Evolutionary conservation across 2,797 vertebrate species (phyloP).

Genomic region (Nasua narica): DNA sequence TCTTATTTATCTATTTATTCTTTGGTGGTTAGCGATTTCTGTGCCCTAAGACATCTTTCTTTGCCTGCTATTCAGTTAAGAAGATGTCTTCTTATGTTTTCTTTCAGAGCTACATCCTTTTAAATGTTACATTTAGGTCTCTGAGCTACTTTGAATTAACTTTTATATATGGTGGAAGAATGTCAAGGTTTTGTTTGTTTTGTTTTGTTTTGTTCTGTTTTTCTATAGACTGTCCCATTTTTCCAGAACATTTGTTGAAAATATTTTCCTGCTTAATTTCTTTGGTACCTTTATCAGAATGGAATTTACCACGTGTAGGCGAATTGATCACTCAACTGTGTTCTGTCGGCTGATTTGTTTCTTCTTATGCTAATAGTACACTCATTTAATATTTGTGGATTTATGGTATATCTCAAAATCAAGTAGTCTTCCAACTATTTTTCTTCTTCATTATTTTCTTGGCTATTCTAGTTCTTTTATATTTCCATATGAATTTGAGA

Average conservation of each 20-base stretch:
- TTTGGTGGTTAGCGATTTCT: neutral
- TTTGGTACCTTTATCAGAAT: neutral
- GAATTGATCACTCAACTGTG: neutral
- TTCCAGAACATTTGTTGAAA: neutral
- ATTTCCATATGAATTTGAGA: slow-evolving; percentile 42
- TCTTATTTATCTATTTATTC: neutral
- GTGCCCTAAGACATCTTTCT: neutral
- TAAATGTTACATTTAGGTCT: neutral
- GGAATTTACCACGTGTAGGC: neutral
- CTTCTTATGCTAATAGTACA: neutral
- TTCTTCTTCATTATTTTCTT: slow-evolving; percentile 38
- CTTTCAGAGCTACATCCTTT: neutral
- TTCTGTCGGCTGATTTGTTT: neutral
- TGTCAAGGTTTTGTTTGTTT: neutral
- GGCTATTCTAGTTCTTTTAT: neutral
- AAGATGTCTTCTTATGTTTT: neutral
- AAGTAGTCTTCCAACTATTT: neutral
- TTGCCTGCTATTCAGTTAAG: neutral
- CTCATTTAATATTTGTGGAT: neutral
- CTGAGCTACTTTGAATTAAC: neutral
- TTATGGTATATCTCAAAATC: slow-evolving; percentile 34
- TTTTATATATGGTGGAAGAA: neutral
- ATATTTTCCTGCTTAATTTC: neutral
- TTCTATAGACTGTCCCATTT: neutral
- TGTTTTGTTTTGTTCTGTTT: neutral